Evolutionary conservation across 2,888 invertebrate genomes (phyloP), one percentile per base, ranked within the genome.

Genomic region (Julus scandinavius): DNA sequence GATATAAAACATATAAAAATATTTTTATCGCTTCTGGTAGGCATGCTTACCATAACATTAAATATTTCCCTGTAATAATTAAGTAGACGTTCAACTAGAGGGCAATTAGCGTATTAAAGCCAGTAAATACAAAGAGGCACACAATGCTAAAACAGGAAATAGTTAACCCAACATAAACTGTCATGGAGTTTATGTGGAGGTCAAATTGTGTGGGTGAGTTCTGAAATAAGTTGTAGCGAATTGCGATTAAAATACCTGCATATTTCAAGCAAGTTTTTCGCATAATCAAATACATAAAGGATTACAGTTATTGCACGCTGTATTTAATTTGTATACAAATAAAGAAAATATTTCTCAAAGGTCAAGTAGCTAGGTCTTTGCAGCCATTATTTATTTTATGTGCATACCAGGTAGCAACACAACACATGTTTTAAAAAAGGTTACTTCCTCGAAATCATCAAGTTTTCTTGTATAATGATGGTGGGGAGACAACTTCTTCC

Each of bases 191-290:
- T 29, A 72, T 9, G 20, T 20, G 29, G 29, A 72, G 72, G 72
- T 72, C 72, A 72, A 72, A 29, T 72, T 72, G 72, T 29, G 72
- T 72, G 72, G 72, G 72, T 72, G 72, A 72, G 72, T 72, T 72
- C 20, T 29, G 72, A 20, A 72, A 29, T 72, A 72, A 20, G 72
- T 29, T 72, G 29, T 72, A 29, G 72, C 7, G 7, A 4, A 72
- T 29, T 20, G 20, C n/a, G 20, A 20, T 29, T 72, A 72, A 72
- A 72, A 72, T 72, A 11, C 29, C 72, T 72, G 72, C 20, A 72
- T 72, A 29, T 29, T 29, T 72, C 29, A 20, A 72, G 29, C n/a
- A n/a, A 29, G 29, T 72, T 72, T 9, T 72, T 72, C 29, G 11
- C n/a, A 29, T 72, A 63, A 17, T n/a, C 72, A 29, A 11, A 4